Evolutionary conservation across 2,888 invertebrate genomes (phyloP), one percentile per base, ranked within the genome.

Genomic region (Amiota communis): DNA sequence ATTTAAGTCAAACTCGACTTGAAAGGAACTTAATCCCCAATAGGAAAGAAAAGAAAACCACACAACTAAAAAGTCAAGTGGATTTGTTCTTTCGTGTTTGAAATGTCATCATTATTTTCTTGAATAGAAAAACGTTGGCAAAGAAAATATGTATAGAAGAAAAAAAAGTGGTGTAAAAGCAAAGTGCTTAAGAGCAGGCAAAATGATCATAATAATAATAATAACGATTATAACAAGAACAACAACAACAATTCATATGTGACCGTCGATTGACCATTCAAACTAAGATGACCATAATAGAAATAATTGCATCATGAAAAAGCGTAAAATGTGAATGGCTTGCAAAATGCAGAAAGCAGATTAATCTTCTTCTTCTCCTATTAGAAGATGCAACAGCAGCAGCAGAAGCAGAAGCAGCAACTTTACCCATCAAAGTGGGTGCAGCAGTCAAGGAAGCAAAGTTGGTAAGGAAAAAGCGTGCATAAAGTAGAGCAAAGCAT

Each of bases 161-260:
- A 53, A 23, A 49, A 4, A 13, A 17, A 48, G 15, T 36, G 46
- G 10, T 17, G 51, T 15, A 51, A 51, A 20, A 23, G 23, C 20
- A 68, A 68, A 68, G 8, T 36, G 36, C 36, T 36, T 2, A 68
- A 53, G 17, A 68, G 47, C 51, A 63, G n/a, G 63, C 12, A 8
- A 51, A 68, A 68, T 51, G 67, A 23, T 53, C 51, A 68, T 51
- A 68, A 68, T 53, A 68, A 68, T 51, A 68, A 68, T 53, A 68
- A 68, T 53, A 68, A 68, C 8, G 8, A 68, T 68, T 53, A 68
- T 36, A 36, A 36, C 36, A 36, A 36, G 4, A 36, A 36, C 36
- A 36, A 36, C 0, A 36, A 36, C 36, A 36, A 36, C 36, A 36
- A 36, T 36, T 36, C 36, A 36, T 36, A 36, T 36, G 2, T 36